Base-by-base conservation (phyloP, 2,888 invertebrate species). In the Dione juno region DNA sequence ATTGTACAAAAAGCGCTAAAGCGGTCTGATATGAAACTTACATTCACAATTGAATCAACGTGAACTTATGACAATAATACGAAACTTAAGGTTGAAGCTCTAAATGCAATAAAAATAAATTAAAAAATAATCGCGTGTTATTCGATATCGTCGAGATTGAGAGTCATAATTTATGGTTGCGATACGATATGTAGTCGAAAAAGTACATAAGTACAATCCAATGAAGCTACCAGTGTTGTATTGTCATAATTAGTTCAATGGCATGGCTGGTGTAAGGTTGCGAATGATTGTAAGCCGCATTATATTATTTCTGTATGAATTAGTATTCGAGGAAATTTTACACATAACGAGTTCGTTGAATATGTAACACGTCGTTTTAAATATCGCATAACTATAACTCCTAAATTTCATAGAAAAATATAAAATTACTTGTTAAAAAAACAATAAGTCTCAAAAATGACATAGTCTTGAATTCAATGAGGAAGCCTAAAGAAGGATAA, bases 271-370 rank as follows among this genome's bases (percentile, higher is more conserved):
- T 58, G 64, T 66, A 71, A 48, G 40, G 64, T 59, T 50, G 64
- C 65, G 61, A 69, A 52, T 64, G 57, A 67, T 57, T 67, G 41
- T 54, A 69, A 72, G 66, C 72, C 69, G 69, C 72, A 69, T 41
- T 61, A 61, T 61, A 45, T 61, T 61, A 61, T 61, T 61, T n/a
- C n/a, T 61, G 71, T 63, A 66, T 64, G 72, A 63, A 52, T 69
- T 63, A 68, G 65, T 69, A 66, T 66, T 61, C 65, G 66, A 63
- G 35, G 66, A 72, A 72, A 66, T 66, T 64, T 52, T 54, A 72
- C 58, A 69, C 57, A 52, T 45, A 45, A 45, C 61, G 45, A 45
- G 61, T 61, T 45, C 35, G 45, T 35, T 61, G 61, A 61, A 61
- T 61, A 61, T 28, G 59, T 45, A 54, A 54, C 10, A 54, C 9